These are phyloP conservation scores for Gymnogyps californianus DNA, from an alignment of 2,113 vertebrate genomes.

Conservation along the genomic window DNA sequence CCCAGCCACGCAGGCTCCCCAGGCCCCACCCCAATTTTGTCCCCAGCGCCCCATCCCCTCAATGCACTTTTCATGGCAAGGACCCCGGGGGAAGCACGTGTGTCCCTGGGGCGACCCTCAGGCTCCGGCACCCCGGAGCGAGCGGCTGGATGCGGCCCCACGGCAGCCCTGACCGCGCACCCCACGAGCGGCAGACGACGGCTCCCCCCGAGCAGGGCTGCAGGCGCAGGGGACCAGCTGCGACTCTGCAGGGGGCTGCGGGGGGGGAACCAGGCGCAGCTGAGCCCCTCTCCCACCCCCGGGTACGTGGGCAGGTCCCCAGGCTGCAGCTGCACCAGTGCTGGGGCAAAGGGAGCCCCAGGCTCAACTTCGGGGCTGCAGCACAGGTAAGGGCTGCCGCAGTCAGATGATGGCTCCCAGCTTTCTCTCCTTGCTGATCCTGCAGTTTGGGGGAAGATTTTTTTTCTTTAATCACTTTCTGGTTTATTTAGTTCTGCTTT, in stretches of 20 bases:
- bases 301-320: neutral
- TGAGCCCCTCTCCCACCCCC: neutral
- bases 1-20: neutral
- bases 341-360: neutral
- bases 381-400: neutral
- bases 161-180: neutral
- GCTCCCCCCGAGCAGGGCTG: neutral
- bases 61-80: neutral
- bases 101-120: neutral
- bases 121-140: neutral
- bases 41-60: neutral
- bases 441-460: neutral
- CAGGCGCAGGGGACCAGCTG: neutral
- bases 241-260: neutral
- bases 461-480: neutral
- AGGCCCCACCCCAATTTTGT: neutral
- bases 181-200: too few relatives aligned
- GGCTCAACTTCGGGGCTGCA: neutral
- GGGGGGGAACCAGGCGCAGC: neutral
- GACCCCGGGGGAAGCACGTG: accelerated
- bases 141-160: neutral
- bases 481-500: neutral
- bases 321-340: neutral
- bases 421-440: neutral
- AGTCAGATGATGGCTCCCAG: neutral